Conservation (phyloP, 1,140 invertebrate species). For the Pinna nobilis region DNA sequence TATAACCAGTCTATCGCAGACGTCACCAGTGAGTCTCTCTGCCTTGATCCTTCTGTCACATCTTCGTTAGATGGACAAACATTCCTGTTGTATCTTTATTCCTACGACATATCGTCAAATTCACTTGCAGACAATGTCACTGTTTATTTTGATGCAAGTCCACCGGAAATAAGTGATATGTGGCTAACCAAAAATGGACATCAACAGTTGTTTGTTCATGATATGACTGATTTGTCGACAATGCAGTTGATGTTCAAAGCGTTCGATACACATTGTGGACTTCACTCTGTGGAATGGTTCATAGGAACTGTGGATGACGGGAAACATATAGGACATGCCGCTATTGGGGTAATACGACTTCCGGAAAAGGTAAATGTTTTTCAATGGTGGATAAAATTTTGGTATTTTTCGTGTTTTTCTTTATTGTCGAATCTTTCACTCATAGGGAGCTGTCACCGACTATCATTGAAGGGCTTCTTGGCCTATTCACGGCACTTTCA, state of each 20-base stretch:
- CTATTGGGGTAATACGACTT: conserved; percentile 9
- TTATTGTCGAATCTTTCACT: neutral
- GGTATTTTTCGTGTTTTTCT: too few species aligned
- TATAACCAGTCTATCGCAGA: conserved; percentile 1
- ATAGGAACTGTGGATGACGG: conserved; percentile 19
- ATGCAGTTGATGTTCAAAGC: conserved; percentile 53
- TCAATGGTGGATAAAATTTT: too few species aligned
- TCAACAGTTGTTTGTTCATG: conserved; percentile 45
- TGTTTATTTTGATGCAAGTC: conserved; percentile 45
- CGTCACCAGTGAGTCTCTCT: conserved; percentile 25
- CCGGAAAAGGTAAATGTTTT: conserved; percentile 13
- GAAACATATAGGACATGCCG: conserved; percentile 17
- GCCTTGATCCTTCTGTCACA: neutral
- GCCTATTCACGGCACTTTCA: too few species aligned
- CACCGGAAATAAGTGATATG: conserved; percentile 37
- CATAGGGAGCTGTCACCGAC: neutral
- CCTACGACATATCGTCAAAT: conserved; percentile 46
- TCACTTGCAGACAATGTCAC: conserved; percentile 28
- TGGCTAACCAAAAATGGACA: conserved; percentile 38
- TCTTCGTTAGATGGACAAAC: conserved; percentile 47
- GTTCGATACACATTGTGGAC: conserved; percentile 52
- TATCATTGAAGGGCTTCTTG: neutral
- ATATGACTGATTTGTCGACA: conserved; percentile 45
- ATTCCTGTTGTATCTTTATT: conserved; percentile 31
- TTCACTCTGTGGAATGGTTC: conserved; percentile 35